These are phyloP conservation scores for Caenorhabditis becei DNA, from an alignment of 2,888 invertebrate species.

Conservation along the genomic window DNA sequence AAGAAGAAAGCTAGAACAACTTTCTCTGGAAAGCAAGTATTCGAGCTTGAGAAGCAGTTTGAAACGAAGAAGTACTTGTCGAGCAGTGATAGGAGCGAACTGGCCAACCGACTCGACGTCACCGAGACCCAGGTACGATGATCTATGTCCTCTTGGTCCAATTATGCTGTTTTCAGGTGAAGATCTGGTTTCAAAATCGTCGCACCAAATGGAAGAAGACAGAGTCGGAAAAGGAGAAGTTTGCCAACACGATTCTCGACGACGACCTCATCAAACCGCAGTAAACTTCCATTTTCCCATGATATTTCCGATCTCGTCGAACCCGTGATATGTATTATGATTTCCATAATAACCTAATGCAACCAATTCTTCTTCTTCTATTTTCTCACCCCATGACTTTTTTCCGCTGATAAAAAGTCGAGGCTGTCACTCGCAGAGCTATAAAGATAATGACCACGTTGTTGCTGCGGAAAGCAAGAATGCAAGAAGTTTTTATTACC, in stretches of 20 bases:
- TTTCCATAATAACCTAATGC: not conserved
- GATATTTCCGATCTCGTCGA: not conserved
- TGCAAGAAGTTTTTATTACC: constrained; percentile 25
- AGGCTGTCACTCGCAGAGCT: not conserved
- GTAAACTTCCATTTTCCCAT: constrained; percentile 10
- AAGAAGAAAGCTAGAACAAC: constrained; percentile 91
- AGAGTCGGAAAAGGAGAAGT: constrained; percentile 93
- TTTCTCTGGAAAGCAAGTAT: constrained; percentile 88
- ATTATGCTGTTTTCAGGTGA: constrained; percentile 84
- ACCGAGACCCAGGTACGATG: constrained; percentile 93
- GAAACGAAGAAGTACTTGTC: constrained; percentile 96
- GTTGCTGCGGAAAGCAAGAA: not conserved
- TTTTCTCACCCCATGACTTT: constrained; percentile 3
- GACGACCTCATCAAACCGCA: constrained; percentile 29
- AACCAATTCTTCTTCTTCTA: not conserved
- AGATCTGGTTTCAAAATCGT: constrained; percentile 97
- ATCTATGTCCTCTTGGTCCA: not conserved
- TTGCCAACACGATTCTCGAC: constrained; percentile 8
- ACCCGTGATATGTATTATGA: constrained; percentile 7
- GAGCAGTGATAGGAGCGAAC: constrained; percentile 93
- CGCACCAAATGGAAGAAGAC: constrained; percentile 99
- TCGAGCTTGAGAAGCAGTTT: constrained; percentile 94
- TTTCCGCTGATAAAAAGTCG: constrained; percentile 1
- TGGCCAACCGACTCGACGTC: constrained; percentile 94
- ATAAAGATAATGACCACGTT: constrained; percentile 5